These are phyloP conservation scores for Camarhynchus parvulus DNA, from an alignment of 2,113 vertebrate species.

Conservation along the genomic window DNA sequence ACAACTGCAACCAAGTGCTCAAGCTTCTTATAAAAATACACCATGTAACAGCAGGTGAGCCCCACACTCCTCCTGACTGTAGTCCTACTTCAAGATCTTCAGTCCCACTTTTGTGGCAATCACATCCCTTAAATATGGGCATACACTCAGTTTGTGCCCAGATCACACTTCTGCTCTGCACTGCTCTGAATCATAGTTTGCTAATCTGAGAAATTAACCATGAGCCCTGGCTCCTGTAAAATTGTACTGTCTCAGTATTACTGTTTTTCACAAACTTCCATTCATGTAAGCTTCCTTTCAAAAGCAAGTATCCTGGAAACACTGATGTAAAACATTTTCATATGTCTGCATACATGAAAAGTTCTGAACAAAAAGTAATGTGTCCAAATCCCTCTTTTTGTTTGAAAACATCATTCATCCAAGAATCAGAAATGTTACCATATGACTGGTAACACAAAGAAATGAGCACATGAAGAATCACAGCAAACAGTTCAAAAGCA, in stretches of 20 bases:
- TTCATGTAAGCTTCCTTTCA: neutral
- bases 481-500: constrained; percentile 17
- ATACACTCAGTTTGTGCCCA: neutral
- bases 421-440: constrained; percentile 46
- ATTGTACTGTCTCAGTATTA: neutral
- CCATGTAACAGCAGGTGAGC: neutral
- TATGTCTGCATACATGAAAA: constrained; percentile 1
- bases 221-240: neutral
- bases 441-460: constrained; percentile 9
- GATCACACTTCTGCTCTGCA: neutral
- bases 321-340: constrained; percentile 4
- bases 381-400: constrained; percentile 15
- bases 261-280: neutral
- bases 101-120: neutral
- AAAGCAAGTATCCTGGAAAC: constrained; percentile 14
- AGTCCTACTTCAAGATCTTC: neutral
- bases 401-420: constrained; percentile 43
- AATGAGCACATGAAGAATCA: constrained; percentile 19
- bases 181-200: neutral
- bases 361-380: constrained; percentile 39
- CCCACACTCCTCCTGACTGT: neutral
- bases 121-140: neutral
- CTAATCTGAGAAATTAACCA: neutral
- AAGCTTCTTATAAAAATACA: neutral
- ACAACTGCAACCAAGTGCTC: neutral